These are phyloP conservation scores for Apamea epomidion DNA, from an alignment of 2,888 invertebrate species.

Conservation along the genomic window DNA sequence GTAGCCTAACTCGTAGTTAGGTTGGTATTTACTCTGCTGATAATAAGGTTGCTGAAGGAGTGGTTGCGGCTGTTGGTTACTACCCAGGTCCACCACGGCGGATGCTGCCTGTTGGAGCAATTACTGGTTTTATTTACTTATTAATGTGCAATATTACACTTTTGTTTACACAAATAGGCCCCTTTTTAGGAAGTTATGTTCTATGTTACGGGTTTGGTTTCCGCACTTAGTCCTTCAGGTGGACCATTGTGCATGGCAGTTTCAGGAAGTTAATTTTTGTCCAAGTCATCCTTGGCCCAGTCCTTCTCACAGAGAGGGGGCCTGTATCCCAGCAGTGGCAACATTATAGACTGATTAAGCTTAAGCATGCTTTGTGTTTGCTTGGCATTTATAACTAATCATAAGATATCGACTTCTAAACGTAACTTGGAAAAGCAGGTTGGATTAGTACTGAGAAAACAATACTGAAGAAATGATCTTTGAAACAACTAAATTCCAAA, in stretches of 20 bases:
- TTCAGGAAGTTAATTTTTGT: neutral
- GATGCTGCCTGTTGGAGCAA: slow-evolving; percentile 21
- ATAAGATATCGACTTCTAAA: neutral
- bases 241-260: too few relatives aligned
- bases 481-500: slow-evolving; percentile 28
- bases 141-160: neutral
- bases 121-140: neutral
- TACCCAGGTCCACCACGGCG: neutral
- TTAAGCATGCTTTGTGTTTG: neutral
- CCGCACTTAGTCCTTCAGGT: too few relatives aligned
- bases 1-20: slow-evolving; percentile 33
- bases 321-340: neutral
- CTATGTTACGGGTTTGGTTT: too few relatives aligned
- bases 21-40: slow-evolving; percentile 45
- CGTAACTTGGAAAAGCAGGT: neutral
- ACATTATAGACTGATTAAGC: neutral
- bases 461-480: neutral
- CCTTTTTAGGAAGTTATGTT: neutral
- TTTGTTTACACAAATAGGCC: neutral
- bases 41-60: slow-evolving; percentile 53
- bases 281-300: neutral
- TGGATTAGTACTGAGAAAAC: neutral
- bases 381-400: neutral
- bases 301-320: neutral
- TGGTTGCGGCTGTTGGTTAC: slow-evolving; percentile 18